Conservation (phyloP, 2,113 vertebrate genomes). For the Pomatostomus ruficeps region DNA sequence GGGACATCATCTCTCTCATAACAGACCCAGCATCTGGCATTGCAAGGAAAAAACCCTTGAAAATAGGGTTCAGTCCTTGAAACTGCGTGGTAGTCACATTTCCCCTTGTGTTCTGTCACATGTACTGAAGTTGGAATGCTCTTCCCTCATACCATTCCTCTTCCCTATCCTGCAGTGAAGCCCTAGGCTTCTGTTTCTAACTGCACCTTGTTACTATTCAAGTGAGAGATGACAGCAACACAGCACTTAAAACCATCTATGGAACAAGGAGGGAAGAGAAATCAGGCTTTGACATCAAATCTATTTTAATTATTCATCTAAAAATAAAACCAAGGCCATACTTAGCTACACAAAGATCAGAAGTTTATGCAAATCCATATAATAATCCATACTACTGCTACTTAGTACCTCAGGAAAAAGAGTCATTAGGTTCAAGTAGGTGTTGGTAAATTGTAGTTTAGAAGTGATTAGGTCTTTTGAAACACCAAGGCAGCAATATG, state of each 20-base stretch:
- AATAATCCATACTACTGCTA: neutral
- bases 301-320: neutral
- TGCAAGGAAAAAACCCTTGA: neutral
- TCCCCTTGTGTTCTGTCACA: neutral
- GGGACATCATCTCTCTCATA: neutral
- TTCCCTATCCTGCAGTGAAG: neutral
- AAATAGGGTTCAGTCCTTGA: neutral
- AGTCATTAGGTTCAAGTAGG: neutral
- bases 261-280: neutral
- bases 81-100: neutral
- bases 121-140: neutral
- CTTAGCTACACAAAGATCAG: neutral
- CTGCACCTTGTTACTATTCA: neutral
- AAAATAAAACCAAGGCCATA: neutral
- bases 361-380: neutral
- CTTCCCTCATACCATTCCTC: neutral
- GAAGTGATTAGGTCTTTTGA: neutral
- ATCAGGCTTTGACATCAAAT: neutral
- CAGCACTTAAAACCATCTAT: neutral
- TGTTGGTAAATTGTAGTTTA: neutral
- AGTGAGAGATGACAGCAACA: neutral
- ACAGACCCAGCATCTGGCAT: neutral
- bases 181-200: neutral
- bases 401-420: neutral
- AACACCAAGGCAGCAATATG: neutral